Conservation (phyloP, 2,888 invertebrate genomes). For the Sinodicranocentrus sp. region DNA sequence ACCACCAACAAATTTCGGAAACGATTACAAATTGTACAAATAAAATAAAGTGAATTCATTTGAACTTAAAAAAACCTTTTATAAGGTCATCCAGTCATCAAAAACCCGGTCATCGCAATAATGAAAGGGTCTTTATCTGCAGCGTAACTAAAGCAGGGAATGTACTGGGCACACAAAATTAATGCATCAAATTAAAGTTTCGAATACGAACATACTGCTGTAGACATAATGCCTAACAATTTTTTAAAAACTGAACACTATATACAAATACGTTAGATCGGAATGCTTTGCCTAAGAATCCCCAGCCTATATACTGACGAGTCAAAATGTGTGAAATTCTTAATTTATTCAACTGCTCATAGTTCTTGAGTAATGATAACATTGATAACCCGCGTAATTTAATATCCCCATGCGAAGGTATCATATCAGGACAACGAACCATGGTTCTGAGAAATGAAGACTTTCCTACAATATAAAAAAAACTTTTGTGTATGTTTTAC, state of each 20-base stretch:
- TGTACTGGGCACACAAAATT: slow-evolving; percentile 36
- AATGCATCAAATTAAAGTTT: no score
- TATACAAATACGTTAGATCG: no score
- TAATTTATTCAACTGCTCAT: slow-evolving; percentile 18
- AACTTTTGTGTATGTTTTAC: no score
- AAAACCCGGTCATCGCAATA: slow-evolving; percentile 87
- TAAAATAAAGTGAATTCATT: no score
- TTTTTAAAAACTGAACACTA: no score
- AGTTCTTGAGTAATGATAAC: slow-evolving; percentile 48
- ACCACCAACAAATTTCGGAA: no score
- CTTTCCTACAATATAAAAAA: slow-evolving; percentile 48
- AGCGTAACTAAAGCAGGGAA: slow-evolving; percentile 86
- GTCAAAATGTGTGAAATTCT: no score
- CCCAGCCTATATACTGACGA: no score
- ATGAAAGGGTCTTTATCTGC: slow-evolving; percentile 92
- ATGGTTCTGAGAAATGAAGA: slow-evolving; percentile 41
- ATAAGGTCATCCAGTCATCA: no score
- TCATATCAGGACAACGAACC: background rate
- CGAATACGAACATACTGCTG: background rate
- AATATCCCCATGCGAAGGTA: slow-evolving; percentile 55
- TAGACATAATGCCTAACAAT: background rate
- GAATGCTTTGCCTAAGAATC: no score
- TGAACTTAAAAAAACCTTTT: no score
- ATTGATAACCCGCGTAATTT: slow-evolving; percentile 13
- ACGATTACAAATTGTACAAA: no score